Percentiles rank a stretch among this genome's conserved stretches.
Conservation (phyloP, 2,113 vertebrate genomes). For the Chaetura pelagica region DNA sequence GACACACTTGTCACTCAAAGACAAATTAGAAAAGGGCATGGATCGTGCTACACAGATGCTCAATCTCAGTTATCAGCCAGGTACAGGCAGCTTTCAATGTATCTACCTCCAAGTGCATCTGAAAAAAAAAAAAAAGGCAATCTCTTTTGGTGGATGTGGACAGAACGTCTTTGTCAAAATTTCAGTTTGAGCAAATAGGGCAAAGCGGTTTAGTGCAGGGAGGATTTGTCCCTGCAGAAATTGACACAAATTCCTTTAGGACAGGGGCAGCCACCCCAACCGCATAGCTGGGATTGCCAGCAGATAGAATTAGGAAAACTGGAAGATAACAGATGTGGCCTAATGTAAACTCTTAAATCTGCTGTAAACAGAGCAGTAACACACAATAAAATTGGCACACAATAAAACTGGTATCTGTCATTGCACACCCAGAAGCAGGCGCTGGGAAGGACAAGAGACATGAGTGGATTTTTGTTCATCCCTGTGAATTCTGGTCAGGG, state of each 20-base stretch:
- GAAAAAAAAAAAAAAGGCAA: slow-evolving; percentile 39
- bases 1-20: slow-evolving; percentile 73
- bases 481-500: not conserved
- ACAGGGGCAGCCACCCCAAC: slow-evolving; percentile 36
- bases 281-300: slow-evolving; percentile 37
- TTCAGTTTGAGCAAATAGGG: slow-evolving; percentile 66
- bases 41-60: slow-evolving; percentile 23
- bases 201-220: slow-evolving; percentile 52
- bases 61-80: slow-evolving; percentile 69
- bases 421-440: slow-evolving; percentile 6
- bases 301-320: slow-evolving; percentile 70
- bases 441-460: slow-evolving; percentile 4
- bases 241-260: slow-evolving; percentile 71
- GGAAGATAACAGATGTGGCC: slow-evolving; percentile 61
- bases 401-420: slow-evolving; percentile 26
- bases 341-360: slow-evolving; percentile 71
- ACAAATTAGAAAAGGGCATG: slow-evolving; percentile 70
- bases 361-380: slow-evolving; percentile 40
- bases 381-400: not conserved
- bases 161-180: slow-evolving; percentile 67
- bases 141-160: slow-evolving; percentile 54
- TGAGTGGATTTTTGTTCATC: not conserved
- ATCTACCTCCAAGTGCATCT: slow-evolving; percentile 60
- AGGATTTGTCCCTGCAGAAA: slow-evolving; percentile 72
- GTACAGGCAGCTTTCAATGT: slow-evolving; percentile 62